Percentiles rank a stretch among this genome's conserved stretches.
Conservation (phyloP, 2,888 invertebrate species). For the Caenorhabditis auriculariae region DNA sequence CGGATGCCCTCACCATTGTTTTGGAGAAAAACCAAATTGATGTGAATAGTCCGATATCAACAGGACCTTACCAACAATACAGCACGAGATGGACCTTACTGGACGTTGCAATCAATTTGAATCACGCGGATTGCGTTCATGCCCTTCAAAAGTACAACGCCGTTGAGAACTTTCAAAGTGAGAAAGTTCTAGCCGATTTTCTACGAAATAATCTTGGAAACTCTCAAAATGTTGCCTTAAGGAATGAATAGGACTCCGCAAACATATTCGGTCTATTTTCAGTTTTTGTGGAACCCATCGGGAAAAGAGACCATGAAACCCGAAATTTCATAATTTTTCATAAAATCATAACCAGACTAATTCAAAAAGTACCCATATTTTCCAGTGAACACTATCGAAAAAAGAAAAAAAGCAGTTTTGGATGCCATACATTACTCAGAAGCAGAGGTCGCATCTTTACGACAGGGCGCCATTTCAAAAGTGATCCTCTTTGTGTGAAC, state of each 20-base stretch:
- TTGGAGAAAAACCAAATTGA: constrained; percentile 88
- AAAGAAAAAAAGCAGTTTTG: constrained; percentile 29
- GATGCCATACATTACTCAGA: constrained; percentile 27
- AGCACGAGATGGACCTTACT: constrained; percentile 74
- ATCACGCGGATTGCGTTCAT: constrained; percentile 83
- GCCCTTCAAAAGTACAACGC: constrained; percentile 77
- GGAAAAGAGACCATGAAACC: neutral
- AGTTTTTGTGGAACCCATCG: constrained; percentile 1
- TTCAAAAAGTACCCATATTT: constrained; percentile 28
- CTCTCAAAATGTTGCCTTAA: too few relatives aligned
- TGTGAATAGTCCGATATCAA: constrained; percentile 74
- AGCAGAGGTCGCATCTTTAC: constrained; percentile 12
- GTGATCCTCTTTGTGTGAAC: constrained; percentile 14
- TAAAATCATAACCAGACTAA: constrained; percentile 34
- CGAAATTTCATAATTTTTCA: constrained; percentile 9
- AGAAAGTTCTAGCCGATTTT: constrained; percentile 2
- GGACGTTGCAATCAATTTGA: constrained; percentile 88
- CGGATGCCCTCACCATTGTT: constrained; percentile 86
- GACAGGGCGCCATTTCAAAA: constrained; percentile 20
- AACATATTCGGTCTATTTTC: too few relatives aligned
- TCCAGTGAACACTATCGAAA: constrained; percentile 39
- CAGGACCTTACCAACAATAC: constrained; percentile 67
- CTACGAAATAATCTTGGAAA: too few relatives aligned
- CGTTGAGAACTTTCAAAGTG: constrained; percentile 66
- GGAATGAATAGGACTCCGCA: too few relatives aligned